Evolutionary conservation across 2,888 invertebrate species (phyloP).

Genomic region (Tipula lateralis): DNA sequence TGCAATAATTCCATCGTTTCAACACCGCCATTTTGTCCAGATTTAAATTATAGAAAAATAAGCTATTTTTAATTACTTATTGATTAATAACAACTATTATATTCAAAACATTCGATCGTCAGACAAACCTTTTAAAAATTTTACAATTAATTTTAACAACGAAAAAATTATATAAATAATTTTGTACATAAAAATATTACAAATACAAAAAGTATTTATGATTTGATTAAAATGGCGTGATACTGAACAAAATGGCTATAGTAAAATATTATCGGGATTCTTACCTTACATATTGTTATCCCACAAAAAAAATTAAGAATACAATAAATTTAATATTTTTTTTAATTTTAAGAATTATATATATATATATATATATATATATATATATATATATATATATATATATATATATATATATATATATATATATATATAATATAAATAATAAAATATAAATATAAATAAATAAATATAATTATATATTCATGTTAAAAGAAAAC

Average conservation of each 20-base stretch:
- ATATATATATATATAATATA: neutral
- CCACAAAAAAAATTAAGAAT: neutral
- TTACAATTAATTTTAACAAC: constrained; percentile 11
- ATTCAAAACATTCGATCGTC: neutral
- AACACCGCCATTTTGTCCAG: neutral
- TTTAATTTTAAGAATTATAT: constrained; percentile 1
- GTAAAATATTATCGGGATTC: neutral
- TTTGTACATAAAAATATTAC: neutral
- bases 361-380: neutral
- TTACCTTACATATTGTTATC: neutral
- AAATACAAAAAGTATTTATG: neutral
- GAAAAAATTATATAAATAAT: neutral
- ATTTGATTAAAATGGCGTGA: neutral
- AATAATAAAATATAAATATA: neutral
- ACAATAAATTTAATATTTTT: neutral
- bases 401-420: neutral
- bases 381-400: neutral
- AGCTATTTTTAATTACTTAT: neutral
- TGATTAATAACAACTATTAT: neutral
- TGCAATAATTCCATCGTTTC: neutral
- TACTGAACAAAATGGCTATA: neutral
- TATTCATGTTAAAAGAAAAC: neutral
- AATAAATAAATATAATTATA: constrained; percentile 12
- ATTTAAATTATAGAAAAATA: neutral
- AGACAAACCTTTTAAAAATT: neutral